Percentiles rank a stretch among this genome's conserved stretches.
These are phyloP conservation scores for Lasioglossum calceatum DNA, from an alignment of 2,888 invertebrate genomes.

Conservation along the genomic window DNA sequence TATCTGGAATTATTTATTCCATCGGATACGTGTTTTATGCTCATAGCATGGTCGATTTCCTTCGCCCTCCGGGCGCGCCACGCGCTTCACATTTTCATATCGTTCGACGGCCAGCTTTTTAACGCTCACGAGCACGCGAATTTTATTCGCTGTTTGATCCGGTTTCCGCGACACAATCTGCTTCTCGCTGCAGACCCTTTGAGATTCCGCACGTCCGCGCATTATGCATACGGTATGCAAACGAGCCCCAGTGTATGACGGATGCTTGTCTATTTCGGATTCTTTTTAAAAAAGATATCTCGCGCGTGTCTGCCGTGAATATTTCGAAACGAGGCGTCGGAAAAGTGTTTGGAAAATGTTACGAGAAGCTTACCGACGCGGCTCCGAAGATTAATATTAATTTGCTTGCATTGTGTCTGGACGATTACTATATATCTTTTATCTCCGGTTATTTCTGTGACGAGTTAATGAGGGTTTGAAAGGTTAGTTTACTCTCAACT, in stretches of 20 bases:
- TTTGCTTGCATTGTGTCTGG: neutral
- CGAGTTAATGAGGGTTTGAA: neutral
- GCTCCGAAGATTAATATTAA: neutral
- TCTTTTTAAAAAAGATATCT: neutral
- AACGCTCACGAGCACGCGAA: constrained; percentile 23
- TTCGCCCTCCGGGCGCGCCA: neutral
- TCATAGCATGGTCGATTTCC: neutral
- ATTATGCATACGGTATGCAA: constrained; percentile 48
- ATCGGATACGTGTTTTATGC: constrained; percentile 5
- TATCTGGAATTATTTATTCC: constrained; percentile 42
- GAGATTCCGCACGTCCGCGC: constrained; percentile 18
- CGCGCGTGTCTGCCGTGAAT: neutral
- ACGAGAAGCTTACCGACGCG: neutral
- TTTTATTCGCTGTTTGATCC: constrained; percentile 35
- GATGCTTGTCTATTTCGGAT: constrained; percentile 32
- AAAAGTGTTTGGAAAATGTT: no score
- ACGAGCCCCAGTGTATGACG: constrained; percentile 27
- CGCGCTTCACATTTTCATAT: neutral
- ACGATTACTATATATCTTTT: no score
- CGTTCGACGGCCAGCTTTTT: constrained; percentile 11
- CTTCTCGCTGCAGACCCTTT: constrained; percentile 24
- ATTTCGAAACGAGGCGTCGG: no score
- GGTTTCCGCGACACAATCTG: constrained; percentile 42
- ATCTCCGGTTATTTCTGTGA: neutral
- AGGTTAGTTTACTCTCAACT: neutral